These are phyloP conservation scores for Microctenopoma steveboyesi DNA, from an alignment of 2,797 vertebrate genomes.

Conservation along the genomic window DNA sequence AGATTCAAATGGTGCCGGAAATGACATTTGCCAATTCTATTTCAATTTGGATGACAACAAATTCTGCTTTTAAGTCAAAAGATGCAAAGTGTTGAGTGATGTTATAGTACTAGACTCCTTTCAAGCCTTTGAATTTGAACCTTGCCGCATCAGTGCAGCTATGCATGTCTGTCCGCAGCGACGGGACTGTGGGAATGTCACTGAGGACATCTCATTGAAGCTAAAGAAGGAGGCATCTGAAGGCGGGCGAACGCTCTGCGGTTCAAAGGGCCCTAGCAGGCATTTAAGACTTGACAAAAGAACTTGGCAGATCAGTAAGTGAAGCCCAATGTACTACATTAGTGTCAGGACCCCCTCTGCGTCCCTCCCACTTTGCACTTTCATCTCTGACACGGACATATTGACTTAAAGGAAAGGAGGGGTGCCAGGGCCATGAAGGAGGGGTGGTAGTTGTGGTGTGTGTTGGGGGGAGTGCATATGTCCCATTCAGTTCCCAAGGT, in stretches of 20 bases:
- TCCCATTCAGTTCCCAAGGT: constrained; percentile 81
- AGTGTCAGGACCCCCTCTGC: constrained; percentile 84
- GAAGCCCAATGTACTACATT: constrained; percentile 86
- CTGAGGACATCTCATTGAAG: constrained; percentile 75
- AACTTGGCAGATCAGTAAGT: constrained; percentile 86
- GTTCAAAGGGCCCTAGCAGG: constrained; percentile 84
- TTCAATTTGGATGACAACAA: constrained; percentile 38
- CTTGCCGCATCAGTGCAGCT: constrained; percentile 58
- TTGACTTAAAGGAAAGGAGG: constrained; percentile 79
- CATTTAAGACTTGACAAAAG: constrained; percentile 85
- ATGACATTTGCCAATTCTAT: constrained; percentile 23
- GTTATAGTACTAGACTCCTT: constrained; percentile 51
- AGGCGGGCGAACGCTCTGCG: constrained; percentile 75
- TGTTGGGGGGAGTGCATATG: constrained; percentile 52
- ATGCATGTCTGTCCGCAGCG: constrained; percentile 69
- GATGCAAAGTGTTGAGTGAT: constrained; percentile 31
- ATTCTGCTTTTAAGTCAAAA: constrained; percentile 12
- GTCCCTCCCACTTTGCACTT: constrained; percentile 84
- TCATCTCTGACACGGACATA: constrained; percentile 88
- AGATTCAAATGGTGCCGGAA: constrained; percentile 37
- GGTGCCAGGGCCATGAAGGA: constrained; percentile 51
- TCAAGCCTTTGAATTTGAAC: constrained; percentile 70
- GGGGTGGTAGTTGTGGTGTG: constrained; percentile 52
- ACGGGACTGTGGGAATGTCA: constrained; percentile 78
- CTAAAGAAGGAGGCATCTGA: constrained; percentile 67